phyloP scores from a whole-genome alignment of 2,888 invertebrate species.

The Cantharis rufa region DNA sequence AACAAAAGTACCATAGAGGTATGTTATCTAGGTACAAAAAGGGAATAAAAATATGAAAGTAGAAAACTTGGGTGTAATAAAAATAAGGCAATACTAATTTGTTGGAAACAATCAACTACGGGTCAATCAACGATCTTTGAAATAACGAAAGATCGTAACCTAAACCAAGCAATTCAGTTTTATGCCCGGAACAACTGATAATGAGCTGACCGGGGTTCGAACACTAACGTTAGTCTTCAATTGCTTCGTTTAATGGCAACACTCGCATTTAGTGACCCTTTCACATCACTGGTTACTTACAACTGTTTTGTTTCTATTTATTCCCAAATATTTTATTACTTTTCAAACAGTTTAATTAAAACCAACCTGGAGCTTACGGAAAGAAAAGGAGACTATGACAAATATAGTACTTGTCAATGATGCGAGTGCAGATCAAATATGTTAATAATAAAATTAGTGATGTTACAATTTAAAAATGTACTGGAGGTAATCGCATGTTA shows the following conservation, averaged over 20 bases:
- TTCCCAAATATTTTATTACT: not conserved
- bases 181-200: conserved; percentile 33
- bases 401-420: not conserved
- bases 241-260: conserved; percentile 33
- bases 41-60: not conserved
- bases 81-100: conserved; percentile 9
- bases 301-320: conserved; percentile 19
- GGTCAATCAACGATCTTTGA: conserved; percentile 20
- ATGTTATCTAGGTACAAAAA: not conserved
- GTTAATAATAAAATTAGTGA: not conserved
- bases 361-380: not conserved
- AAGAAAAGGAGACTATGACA: not conserved
- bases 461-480: not conserved
- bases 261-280: conserved; percentile 32
- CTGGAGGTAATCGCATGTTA: not conserved
- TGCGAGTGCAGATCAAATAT: not conserved
- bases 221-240: conserved; percentile 30
- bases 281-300: conserved; percentile 25
- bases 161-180: conserved; percentile 31
- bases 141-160: conserved; percentile 30
- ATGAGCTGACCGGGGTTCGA: conserved; percentile 33
- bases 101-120: conserved; percentile 19
- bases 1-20: not conserved
- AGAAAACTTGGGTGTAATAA: not conserved
- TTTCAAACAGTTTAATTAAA: not conserved